Evolutionary conservation across 2,888 invertebrate species (phyloP), one percentile per base, ranked within the genome.

Genomic region (Brachyopa scutellaris): DNA sequence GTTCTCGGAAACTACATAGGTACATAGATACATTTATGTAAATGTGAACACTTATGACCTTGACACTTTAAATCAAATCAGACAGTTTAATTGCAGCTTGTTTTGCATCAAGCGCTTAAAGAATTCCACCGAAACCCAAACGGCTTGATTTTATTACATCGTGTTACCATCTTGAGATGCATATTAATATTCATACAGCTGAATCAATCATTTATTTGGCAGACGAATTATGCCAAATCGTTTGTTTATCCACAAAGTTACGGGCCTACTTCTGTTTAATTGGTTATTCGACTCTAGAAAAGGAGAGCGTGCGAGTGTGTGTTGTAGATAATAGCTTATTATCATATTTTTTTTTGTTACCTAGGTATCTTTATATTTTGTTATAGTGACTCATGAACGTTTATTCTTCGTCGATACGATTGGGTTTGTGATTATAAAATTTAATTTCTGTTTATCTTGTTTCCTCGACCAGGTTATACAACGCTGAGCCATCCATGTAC

Each of bases 151-250:
- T 53, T 61, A 67, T 40, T 67, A 61, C 53, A 61, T 13, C 31
- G 57, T 70, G 62, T 55, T 49, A 31, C 69, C 70, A 49, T 62
- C 47, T 77, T 17, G 6, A 47, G 64, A 42, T n/a, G 13, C 6
- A 13, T 29, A 67, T 74, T 59, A 74, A 59, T 64, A 59, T 53
- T 49, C 42, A 64, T 45, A 51, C 29, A 13, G 42, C 23, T 26
- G 42, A 67, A 42, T 7, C 40, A 23, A 57, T 49, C 13, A 17
- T 31, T 47, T 29, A 36, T 70, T 61, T 4, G 31, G 11, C 11
- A 17, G n/a, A 13, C 9, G 11, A 29, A 59, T 42, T 29, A 31
- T 57, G 26, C 21, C n/a, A 26, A 40, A 19, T 23, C 26, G n/a
- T 17, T 53, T 53, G 13, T 36, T 40, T 23, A n/a, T 38, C 21